Conservation (phyloP, 1,140 invertebrate species). For the Dolichoris vasculosae region DNA sequence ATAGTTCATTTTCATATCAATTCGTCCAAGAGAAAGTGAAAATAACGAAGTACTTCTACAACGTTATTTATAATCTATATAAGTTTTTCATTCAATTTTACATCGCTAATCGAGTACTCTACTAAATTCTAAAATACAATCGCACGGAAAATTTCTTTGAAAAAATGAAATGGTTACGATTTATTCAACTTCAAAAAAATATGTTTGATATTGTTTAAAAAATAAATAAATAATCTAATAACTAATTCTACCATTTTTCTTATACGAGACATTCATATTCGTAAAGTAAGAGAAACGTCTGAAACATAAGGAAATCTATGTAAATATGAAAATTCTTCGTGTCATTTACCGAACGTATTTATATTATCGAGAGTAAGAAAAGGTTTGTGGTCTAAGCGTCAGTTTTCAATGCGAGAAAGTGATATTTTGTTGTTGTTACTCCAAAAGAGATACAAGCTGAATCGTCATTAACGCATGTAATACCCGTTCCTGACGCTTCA, state of each 20-base stretch:
- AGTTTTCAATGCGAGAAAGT: constrained; percentile 32
- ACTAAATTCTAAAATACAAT: not conserved
- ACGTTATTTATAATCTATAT: not conserved
- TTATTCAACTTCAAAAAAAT: not conserved
- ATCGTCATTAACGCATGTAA: not conserved
- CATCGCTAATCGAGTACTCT: not conserved
- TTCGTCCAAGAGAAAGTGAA: constrained; percentile 35
- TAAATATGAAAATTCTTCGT: not conserved
- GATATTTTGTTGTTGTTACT: not conserved
- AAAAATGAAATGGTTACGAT: too few species aligned
- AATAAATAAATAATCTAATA: not conserved
- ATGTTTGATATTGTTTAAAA: not conserved
- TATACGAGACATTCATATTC: not conserved
- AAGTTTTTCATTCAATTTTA: not conserved
- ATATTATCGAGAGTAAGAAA: constrained; percentile 47
- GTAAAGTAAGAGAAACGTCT: not conserved
- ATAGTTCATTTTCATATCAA: not conserved
- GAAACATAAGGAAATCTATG: not conserved
- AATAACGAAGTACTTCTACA: constrained; percentile 6
- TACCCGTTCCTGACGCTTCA: not conserved
- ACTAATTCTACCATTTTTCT: not conserved
- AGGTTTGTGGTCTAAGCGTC: constrained; percentile 41
- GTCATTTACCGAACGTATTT: constrained; percentile 4
- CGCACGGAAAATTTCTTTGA: constrained; percentile 10
- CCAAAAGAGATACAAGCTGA: constrained; percentile 4